Evolutionary conservation across 2,797 vertebrate genomes (phyloP).

Genomic region (Sebastiscus albofasciatus): DNA sequence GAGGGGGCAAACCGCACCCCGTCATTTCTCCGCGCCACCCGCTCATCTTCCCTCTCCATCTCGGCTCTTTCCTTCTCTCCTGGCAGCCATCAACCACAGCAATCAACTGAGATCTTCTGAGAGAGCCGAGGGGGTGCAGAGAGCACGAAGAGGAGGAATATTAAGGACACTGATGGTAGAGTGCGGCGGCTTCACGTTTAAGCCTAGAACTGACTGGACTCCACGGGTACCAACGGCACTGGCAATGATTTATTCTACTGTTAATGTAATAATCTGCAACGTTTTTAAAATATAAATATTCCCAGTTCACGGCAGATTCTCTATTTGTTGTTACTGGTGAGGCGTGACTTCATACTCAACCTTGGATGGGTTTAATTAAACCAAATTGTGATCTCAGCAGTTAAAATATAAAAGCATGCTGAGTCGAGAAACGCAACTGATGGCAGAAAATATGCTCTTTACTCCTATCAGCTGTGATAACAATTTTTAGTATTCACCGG

Average conservation of each 20-base stretch:
- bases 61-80: constrained; percentile 46
- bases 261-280: not conserved
- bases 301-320: not conserved
- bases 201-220: constrained; percentile 24
- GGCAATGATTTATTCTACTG: constrained; percentile 1
- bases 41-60: constrained; percentile 63
- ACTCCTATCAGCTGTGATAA: not conserved
- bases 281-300: not conserved
- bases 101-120: constrained; percentile 66
- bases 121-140: constrained; percentile 32
- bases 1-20: constrained; percentile 44
- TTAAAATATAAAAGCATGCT: not conserved
- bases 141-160: constrained; percentile 52
- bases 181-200: constrained; percentile 70
- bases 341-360: not conserved
- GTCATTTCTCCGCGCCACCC: constrained; percentile 52
- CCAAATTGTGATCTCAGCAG: not conserved
- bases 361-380: not conserved
- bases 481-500: not conserved
- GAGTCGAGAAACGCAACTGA: not conserved
- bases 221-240: constrained; percentile 1
- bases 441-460: not conserved
- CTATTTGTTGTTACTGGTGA: not conserved
- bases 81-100: constrained; percentile 59
- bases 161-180: constrained; percentile 44